These are phyloP conservation scores for Pseudolaguvia tuberculata DNA, from an alignment of 2,113 vertebrate species.

Conservation along the genomic window DNA sequence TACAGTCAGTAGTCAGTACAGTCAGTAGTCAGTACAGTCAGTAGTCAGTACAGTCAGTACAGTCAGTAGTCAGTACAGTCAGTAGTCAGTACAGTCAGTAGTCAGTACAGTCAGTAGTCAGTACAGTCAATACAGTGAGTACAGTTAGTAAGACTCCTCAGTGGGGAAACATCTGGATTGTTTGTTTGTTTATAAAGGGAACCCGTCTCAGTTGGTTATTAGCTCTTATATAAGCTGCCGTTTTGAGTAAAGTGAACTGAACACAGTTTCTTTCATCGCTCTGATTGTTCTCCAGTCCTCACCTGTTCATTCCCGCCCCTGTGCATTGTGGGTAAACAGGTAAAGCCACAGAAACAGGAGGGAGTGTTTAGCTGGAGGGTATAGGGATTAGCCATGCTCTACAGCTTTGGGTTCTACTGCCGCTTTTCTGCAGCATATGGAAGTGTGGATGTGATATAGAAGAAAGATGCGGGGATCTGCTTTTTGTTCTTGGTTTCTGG, in stretches of 20 bases:
- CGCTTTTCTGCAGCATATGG: slow-evolving; percentile 54
- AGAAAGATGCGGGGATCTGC: slow-evolving; percentile 52
- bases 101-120: too few relatives aligned
- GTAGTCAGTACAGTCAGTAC: too few relatives aligned
- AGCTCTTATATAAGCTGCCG: background rate
- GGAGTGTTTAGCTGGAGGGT: slow-evolving; percentile 45
- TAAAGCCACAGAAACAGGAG: slow-evolving; percentile 55
- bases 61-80: too few relatives aligned
- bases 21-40: too few relatives aligned
- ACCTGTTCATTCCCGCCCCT: slow-evolving; percentile 41
- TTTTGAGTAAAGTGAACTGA: background rate
- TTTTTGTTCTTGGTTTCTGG: slow-evolving; percentile 51
- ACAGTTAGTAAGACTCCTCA: too few relatives aligned
- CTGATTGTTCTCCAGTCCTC: slow-evolving; percentile 45
- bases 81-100: too few relatives aligned
- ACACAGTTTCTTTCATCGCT: slow-evolving; percentile 53
- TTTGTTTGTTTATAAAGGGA: too few relatives aligned
- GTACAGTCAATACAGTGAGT: too few relatives aligned
- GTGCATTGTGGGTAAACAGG: slow-evolving; percentile 50
- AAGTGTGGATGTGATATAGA: slow-evolving; percentile 57
- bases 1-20: too few relatives aligned
- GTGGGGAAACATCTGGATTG: too few relatives aligned
- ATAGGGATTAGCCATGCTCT: slow-evolving; percentile 54
- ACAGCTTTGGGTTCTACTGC: slow-evolving; percentile 51
- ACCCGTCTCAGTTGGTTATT: too few relatives aligned